A percentile compares a stretch with the other conserved stretches of the same genome.
Evolutionary conservation across 2,888 invertebrate species (phyloP).

Genomic region (Phorcus lineatus): DNA sequence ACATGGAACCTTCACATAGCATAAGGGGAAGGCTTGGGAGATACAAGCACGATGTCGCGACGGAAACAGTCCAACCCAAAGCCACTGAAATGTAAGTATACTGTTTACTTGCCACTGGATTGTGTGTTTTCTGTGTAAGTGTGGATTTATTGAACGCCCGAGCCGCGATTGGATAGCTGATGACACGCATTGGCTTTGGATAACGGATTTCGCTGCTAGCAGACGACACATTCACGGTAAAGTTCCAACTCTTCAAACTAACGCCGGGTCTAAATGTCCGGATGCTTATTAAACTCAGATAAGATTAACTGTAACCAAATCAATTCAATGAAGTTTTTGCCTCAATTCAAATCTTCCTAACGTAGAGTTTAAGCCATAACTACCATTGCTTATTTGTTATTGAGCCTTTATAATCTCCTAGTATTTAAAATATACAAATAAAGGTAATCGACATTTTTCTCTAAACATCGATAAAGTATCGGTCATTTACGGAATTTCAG

Average conservation of each 20-base stretch:
- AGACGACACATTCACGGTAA: conserved; percentile 18
- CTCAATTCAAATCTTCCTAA: no score
- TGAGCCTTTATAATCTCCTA: no score
- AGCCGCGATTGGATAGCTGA: neutral
- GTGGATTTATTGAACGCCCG: neutral
- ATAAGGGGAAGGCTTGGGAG: conserved; percentile 5
- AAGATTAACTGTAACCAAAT: no score
- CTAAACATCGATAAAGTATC: no score
- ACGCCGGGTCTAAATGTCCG: no score
- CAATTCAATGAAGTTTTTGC: no score
- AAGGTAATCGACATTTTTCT: no score
- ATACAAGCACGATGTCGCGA: conserved; percentile 84
- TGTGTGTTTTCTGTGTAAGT: neutral
- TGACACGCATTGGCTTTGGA: neutral
- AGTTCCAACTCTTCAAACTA: neutral
- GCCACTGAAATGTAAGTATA: conserved; percentile 92
- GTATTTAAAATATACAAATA: no score
- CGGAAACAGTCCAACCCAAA: conserved; percentile 97
- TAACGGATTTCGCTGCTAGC: neutral
- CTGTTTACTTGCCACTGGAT: neutral
- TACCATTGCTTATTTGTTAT: no score
- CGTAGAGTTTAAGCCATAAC: no score
- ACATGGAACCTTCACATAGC: conserved; percentile 34
- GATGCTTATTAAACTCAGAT: no score
- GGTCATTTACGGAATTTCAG: no score